Evolutionary conservation across 2,113 vertebrate species (phyloP).

Genomic region (Pteropus alecto): DNA sequence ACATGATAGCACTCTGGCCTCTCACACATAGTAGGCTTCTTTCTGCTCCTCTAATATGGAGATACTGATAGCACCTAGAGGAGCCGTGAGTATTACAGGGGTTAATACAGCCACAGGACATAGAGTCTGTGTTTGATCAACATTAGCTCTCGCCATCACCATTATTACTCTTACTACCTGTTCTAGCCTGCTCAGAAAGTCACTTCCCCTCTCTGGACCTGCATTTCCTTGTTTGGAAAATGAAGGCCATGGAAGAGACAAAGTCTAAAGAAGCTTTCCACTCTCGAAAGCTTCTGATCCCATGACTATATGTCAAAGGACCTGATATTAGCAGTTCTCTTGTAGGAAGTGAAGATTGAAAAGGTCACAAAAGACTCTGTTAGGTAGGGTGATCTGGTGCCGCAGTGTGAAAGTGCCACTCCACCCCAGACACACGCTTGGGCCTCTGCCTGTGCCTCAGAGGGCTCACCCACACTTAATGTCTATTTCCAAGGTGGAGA

Average conservation of each 20-base stretch:
- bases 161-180: background rate
- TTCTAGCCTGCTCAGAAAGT: background rate
- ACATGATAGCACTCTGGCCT: background rate
- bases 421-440: background rate
- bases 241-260: background rate
- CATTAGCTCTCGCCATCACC: background rate
- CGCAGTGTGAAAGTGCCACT: background rate
- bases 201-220: background rate
- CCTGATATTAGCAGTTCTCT: background rate
- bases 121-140: background rate
- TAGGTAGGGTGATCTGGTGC: background rate
- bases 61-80: background rate
- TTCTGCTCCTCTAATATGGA: background rate
- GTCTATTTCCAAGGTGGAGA: background rate
- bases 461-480: background rate
- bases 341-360: background rate
- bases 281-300: background rate
- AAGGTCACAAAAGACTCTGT: background rate
- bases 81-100: background rate
- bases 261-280: background rate
- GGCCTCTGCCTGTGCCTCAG: background rate
- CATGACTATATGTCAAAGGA: background rate
- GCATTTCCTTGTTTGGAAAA: background rate
- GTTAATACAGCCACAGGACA: too few relatives aligned
- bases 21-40: background rate